Evolutionary conservation across 2,888 invertebrate species (phyloP), one percentile per base, ranked within the genome.

Genomic region (Pediacus dermestoides): DNA sequence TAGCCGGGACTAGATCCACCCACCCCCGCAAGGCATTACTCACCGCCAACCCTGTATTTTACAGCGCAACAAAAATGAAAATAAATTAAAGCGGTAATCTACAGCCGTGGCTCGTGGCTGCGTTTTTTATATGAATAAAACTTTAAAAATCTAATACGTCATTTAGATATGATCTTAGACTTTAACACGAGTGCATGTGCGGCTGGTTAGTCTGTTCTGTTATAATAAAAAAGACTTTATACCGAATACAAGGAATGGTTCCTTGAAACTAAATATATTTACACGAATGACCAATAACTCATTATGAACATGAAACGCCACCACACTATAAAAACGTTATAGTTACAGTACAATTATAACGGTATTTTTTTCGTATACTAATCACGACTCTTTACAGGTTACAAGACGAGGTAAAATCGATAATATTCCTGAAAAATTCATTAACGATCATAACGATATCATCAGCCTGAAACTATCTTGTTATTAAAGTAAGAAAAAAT

Each of bases 111-210:
- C 64, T 63, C 63, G 65, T 64, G 64, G 64, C 63, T 57, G 62
- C 59, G 58, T 60, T 63, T 61, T 62, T 63, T 65, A 55, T 52
- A 58, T 56, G 61, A 61, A 63, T 59, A 59, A 63, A 65, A 63
- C 60, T 64, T 64, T 62, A 65, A 67, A 66, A 67, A 67, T 65
- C 66, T 64, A 66, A 67, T 67, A 64, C 66, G 64, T 67, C 66
- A 67, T 66, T 63, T 60, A 63, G 66, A 67, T 67, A 64, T 48
- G 59, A 67, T 67, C 65, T 57, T 46, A 52, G 53, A 25, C n/a
- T 28, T 28, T 28, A 60, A 60, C 58, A 55, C 60, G 59, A 61
- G 60, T 62, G 60, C 63, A 55, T 61, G 61, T 62, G 58, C 60
- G 56, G 9, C 21, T 25, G 38, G 27, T 26, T n/a, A n/a, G n/a